Percentiles rank a stretch among this genome's conserved stretches.
These are phyloP conservation scores for Ommatoiulus sabulosus DNA, from an alignment of 2,888 invertebrate species.

Conservation along the genomic window DNA sequence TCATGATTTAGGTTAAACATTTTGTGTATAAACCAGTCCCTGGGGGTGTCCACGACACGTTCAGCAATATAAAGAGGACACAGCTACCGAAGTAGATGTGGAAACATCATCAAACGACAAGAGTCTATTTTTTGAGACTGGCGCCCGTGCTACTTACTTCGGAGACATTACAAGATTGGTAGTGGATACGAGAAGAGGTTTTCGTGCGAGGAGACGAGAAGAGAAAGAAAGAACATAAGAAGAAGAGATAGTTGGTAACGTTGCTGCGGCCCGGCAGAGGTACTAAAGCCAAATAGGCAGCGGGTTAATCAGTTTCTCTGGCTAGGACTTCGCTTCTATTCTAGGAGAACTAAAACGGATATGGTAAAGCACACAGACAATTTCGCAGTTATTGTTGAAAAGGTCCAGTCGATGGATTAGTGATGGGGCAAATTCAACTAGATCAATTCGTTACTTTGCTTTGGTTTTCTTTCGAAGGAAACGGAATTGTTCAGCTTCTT, in stretches of 20 bases:
- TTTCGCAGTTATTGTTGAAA: constrained; percentile 27
- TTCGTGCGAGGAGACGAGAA: constrained; percentile 19
- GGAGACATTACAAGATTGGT: constrained; percentile 7
- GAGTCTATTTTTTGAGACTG: background rate
- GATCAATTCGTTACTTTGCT: background rate
- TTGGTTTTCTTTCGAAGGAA: background rate
- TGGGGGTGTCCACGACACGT: background rate
- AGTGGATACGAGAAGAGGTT: constrained; percentile 36
- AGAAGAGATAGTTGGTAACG: constrained; percentile 29
- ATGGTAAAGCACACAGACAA: constrained; percentile 43
- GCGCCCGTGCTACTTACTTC: background rate
- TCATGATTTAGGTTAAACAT: background rate
- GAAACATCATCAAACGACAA: constrained; percentile 9
- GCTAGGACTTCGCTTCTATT: constrained; percentile 30
- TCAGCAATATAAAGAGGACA: background rate
- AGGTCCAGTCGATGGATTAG: constrained; percentile 14
- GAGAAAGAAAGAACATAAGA: constrained; percentile 12
- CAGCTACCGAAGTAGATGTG: background rate
- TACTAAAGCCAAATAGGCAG: background rate
- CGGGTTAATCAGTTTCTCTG: constrained; percentile 3
- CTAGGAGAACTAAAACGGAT: constrained; percentile 24
- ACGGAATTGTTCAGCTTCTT: background rate
- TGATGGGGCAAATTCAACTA: background rate
- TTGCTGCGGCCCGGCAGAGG: background rate
- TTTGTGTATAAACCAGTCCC: background rate